Evolutionary conservation across 2,797 vertebrate genomes (phyloP).

Genomic region (Ataeniobius toweri): DNA sequence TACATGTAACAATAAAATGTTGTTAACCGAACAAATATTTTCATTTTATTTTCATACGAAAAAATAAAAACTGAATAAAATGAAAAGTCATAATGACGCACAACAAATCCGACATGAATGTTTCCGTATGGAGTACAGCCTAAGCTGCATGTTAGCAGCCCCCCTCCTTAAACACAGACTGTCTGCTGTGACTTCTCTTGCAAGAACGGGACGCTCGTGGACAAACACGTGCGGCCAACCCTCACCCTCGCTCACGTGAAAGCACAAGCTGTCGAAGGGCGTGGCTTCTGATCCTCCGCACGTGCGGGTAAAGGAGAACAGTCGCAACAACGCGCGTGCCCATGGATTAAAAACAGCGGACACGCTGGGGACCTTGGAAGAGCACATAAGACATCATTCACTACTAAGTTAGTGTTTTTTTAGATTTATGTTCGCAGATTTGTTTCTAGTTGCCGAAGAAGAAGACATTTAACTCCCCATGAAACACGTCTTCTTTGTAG

Average conservation of each 20-base stretch:
- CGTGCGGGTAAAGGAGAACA: conserved; percentile 46
- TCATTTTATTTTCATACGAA: neutral
- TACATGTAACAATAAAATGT: neutral
- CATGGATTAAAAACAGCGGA: neutral
- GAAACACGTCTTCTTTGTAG: neutral
- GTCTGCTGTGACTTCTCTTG: neutral
- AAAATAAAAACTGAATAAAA: neutral
- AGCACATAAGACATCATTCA: neutral
- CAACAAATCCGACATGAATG: neutral
- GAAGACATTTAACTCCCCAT: neutral
- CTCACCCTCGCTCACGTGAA: conserved; percentile 58
- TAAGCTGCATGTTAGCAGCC: neutral
- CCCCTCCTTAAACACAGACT: neutral
- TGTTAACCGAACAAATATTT: neutral
- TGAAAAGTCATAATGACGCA: neutral
- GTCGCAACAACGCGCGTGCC: conserved; percentile 28
- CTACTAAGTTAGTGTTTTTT: neutral
- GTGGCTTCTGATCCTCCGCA: conserved; percentile 42
- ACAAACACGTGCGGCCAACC: conserved; percentile 68
- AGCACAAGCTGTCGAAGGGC: conserved; percentile 61
- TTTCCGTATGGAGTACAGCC: neutral
- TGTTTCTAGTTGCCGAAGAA: neutral
- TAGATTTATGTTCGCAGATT: neutral
- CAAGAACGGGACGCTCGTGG: conserved; percentile 55
- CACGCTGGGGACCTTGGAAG: conserved; percentile 3